Conservation (phyloP, 1,140 invertebrate species). For the Wiebesia pumilae region DNA sequence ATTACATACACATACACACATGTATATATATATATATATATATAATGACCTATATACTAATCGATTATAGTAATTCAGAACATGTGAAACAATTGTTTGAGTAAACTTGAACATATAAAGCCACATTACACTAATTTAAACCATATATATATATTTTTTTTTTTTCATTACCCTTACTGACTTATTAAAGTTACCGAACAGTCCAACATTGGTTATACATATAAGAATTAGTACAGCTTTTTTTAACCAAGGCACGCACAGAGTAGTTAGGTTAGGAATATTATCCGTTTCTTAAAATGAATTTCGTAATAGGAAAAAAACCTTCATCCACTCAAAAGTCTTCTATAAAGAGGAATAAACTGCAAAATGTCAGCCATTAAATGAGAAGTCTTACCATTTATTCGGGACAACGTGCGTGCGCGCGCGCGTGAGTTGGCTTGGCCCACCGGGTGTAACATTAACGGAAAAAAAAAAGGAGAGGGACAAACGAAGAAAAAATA, state of each 20-base stretch:
- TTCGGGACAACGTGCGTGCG: neutral
- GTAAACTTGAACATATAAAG: too few relatives aligned
- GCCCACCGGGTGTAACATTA: neutral
- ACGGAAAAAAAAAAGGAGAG: neutral
- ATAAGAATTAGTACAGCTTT: neutral
- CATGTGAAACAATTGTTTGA: too few relatives aligned
- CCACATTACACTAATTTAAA: too few relatives aligned
- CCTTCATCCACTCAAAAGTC: neutral
- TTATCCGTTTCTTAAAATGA: neutral
- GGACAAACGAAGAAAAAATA: neutral
- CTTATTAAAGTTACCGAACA: neutral
- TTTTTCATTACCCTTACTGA: neutral
- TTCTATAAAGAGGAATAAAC: neutral
- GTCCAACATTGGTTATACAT: neutral
- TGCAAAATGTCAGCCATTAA: neutral
- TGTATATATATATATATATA: too few relatives aligned
- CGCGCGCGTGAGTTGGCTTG: constrained; percentile 11
- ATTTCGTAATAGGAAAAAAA: neutral
- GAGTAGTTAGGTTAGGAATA: neutral
- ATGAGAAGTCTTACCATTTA: neutral
- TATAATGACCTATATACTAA: too few relatives aligned
- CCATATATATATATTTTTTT: too few relatives aligned
- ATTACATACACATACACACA: too few relatives aligned
- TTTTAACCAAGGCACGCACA: neutral
- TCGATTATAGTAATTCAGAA: too few relatives aligned